Evolutionary conservation across 2,888 invertebrate genomes (phyloP), one percentile per base, ranked within the genome.

Genomic region (Eupithecia vulgata): DNA sequence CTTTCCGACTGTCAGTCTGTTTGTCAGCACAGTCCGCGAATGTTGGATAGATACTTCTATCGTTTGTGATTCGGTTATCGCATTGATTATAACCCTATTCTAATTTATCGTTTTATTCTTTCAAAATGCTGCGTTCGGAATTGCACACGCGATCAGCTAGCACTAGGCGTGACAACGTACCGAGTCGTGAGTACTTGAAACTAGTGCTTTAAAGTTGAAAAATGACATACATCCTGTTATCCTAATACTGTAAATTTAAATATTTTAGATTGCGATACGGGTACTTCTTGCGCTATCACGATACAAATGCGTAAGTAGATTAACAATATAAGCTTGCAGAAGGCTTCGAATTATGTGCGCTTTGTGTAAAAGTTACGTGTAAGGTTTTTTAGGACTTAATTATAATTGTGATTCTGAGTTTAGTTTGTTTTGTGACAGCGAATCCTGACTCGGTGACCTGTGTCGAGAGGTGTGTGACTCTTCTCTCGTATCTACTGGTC

Each of bases 401-500:
- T 1, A 17, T 61, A 34, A 61, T 4, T 30, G 30, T 25, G 34
- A 17, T 61, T 75, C 61, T 70, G n/a, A 67, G 62, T 69, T 71
- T 34, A 0, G 73, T 83, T 85, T 87, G 89, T 81, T 87, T 82
- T 83, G 83, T 92, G 91, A 77, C 90, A 96, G 96, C 96, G 81
- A 95, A 96, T 90, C 95, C 96, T 69, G 95, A 95, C 76, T 95
- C 96, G 35, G 96, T 95, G 89, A 96, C 96, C 77, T 96, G 96
- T 82, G 95, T 98, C 81, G 98, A 98, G 90, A 92, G 97, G 79
- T 91, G 96, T 70, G 97, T 97, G 21, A 97, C 97, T 17, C 85
- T 96, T 65, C 94, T 96, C 66, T 97, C 98, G 13, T 94, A 97
- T 72, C 84, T 98, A 67, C 89, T 98, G 34, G 95, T 98, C 86